Evolutionary conservation across 2,888 invertebrate genomes (phyloP), one percentile per base, ranked within the genome.

Genomic region (Anagyrus pseudococci): DNA sequence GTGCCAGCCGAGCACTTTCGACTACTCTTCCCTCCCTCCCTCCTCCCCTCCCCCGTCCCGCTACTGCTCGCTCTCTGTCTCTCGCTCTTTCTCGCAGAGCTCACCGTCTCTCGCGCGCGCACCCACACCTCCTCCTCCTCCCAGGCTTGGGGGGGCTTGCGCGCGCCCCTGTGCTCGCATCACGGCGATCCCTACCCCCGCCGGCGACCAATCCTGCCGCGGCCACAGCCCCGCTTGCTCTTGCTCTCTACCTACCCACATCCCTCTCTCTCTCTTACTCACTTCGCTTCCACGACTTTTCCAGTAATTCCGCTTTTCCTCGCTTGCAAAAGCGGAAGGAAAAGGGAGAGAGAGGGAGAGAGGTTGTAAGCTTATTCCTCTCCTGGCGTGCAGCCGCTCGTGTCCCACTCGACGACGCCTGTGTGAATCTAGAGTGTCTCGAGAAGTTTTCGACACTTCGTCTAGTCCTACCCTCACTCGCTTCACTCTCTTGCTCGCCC

Each of bases 51-150:
- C n/a, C n/a, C n/a, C 53, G 44, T 40, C 41, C 50, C 69, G 49
- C 67, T 68, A 67, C 70, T 68, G 47, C 66, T 68, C 58, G 44
- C 50, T 33, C 58, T 50, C 58, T 58, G 25, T 41, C 58, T 49
- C 58, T 58, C 29, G 49, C 50, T 52, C 50, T 53, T 46, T 37
- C 50, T 47, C 22, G 17, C 55, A 23, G n/a, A 43, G n/a, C 46
- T 41, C 50, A 29, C 29, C 53, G 25, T 58, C 25, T 29, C 50
- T 22, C 52, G 58, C 37, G 44, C 58, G 20, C 56, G 54, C 67
- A 59, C n/a, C n/a, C n/a, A n/a, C n/a, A n/a, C n/a, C n/a, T n/a
- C n/a, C n/a, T n/a, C n/a, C n/a, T n/a, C 67, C 46, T 49, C 49
- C 58, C 29, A 41, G 33, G 46, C 41, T 17, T n/a, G 17, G 17